These are phyloP conservation scores for Maniola hyperantus DNA, from an alignment of 2,888 invertebrate genomes.

Conservation along the genomic window DNA sequence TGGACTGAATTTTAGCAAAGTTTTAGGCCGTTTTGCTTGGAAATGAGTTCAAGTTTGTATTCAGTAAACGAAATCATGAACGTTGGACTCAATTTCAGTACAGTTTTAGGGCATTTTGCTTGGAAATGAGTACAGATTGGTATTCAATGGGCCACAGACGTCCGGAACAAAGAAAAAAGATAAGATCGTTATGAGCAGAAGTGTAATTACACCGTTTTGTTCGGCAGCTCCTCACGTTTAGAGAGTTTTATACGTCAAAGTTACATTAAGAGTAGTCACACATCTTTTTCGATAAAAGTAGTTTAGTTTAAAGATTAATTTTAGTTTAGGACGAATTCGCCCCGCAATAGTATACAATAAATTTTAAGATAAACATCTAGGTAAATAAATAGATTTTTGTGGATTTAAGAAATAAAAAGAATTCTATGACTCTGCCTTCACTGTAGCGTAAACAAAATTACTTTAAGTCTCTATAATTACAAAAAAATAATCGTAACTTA, in stretches of 20 bases:
- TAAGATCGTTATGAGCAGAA: too few species aligned
- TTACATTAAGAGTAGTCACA: slow-evolving; percentile 1
- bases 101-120: too few species aligned
- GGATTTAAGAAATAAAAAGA: slow-evolving; percentile 18
- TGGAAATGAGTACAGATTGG: too few species aligned
- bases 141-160: too few species aligned
- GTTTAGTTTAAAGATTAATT: slow-evolving; percentile 41
- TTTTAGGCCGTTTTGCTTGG: too few species aligned
- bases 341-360: slow-evolving; percentile 42
- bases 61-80: too few species aligned
- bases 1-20: too few species aligned
- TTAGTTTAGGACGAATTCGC: slow-evolving; percentile 55
- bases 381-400: slow-evolving; percentile 21
- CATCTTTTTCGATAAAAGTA: slow-evolving; percentile 37
- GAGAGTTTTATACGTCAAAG: not conserved
- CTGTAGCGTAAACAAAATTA: not conserved
- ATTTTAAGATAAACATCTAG: not conserved
- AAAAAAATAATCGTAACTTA: not conserved
- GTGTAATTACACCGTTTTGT: too few species aligned
- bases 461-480: slow-evolving; percentile 3
- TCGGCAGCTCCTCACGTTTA: not conserved
- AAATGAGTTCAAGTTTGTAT: too few species aligned
- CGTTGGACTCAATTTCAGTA: too few species aligned
- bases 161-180: too few species aligned
- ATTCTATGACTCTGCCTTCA: slow-evolving; percentile 21